Evolutionary conservation across 1,140 invertebrate species (phyloP).

Genomic region (Meloidogyne floridensis): DNA sequence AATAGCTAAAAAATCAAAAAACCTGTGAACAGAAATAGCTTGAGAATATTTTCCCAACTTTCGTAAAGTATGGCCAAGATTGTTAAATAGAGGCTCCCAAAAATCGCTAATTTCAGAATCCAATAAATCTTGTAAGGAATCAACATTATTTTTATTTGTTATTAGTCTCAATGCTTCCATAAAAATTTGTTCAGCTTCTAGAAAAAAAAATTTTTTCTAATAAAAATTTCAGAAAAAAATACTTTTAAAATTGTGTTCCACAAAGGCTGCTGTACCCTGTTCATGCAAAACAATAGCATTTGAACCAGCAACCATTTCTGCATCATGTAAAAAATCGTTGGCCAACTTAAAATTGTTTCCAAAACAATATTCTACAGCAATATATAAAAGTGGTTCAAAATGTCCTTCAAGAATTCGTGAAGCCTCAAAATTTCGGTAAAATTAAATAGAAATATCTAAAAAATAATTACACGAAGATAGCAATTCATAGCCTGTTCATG

Average conservation of each 20-base stretch:
- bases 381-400: conserved; percentile 56
- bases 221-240: conserved; percentile 20
- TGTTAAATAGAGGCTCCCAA: conserved; percentile 55
- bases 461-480: conserved; percentile 46
- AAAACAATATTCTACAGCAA: conserved; percentile 55
- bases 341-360: conserved; percentile 57
- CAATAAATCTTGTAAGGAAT: not conserved
- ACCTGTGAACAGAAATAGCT: conserved; percentile 49
- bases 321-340: conserved; percentile 49
- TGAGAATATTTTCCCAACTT: conserved; percentile 47
- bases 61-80: conserved; percentile 52
- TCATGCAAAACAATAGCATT: conserved; percentile 56
- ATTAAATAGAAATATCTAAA: not conserved
- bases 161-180: conserved; percentile 17
- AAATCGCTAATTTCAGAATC: conserved; percentile 42
- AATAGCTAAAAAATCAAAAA: no score
- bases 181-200: conserved; percentile 42
- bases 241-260: conserved; percentile 46
- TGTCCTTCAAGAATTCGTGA: conserved; percentile 55
- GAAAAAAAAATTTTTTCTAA: conserved; percentile 23
- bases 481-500: conserved; percentile 60
- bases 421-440: conserved; percentile 41
- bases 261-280: conserved; percentile 46
- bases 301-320: conserved; percentile 36
- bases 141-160: not conserved